Percentiles rank a stretch among this genome's conserved stretches.
Conservation (phyloP, 2,888 invertebrate genomes). For the Frankliniella intonsa region DNA sequence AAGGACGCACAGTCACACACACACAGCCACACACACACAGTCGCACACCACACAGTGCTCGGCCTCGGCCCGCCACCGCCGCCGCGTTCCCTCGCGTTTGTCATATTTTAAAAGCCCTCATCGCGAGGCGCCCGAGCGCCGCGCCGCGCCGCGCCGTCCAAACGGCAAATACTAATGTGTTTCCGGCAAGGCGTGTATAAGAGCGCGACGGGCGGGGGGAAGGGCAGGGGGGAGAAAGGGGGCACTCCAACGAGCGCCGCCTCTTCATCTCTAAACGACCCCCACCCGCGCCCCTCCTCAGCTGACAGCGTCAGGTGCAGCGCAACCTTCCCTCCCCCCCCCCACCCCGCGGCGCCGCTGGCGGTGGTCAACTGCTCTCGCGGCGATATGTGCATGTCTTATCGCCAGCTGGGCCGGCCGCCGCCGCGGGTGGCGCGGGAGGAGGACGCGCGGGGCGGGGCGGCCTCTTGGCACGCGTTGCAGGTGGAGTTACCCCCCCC, state of each 20-base stretch:
- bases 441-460: neutral
- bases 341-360: neutral
- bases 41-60: neutral
- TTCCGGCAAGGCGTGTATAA: neutral
- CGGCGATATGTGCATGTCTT: neutral
- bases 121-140: neutral
- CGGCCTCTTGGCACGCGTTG: neutral
- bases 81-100: constrained; percentile 4
- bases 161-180: constrained; percentile 23
- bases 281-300: no score
- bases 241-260: neutral
- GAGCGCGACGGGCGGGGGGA: no score
- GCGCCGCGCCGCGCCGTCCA: neutral
- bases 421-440: neutral
- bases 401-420: neutral
- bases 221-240: neutral
- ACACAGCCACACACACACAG: neutral
- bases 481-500: neutral
- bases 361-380: neutral
- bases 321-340: no score
- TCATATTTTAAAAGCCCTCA: constrained; percentile 25
- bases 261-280: no score
- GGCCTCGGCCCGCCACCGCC: neutral
- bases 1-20: neutral
- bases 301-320: no score